Base-by-base conservation (phyloP, 2,113 vertebrate species). In the Thryonomys swinderianus region DNA sequence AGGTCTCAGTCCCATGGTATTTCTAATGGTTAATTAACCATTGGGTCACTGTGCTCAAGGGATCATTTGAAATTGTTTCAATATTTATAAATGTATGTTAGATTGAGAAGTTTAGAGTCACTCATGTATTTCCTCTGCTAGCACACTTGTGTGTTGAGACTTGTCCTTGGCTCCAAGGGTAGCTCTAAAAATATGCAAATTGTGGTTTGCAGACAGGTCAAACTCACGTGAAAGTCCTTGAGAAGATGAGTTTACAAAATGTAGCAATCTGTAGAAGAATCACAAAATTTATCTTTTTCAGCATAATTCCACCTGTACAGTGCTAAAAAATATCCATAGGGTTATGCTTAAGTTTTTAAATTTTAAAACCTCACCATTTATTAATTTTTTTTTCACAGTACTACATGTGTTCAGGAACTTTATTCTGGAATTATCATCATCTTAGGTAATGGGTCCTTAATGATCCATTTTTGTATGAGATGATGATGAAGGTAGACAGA, bases 61-160 rank as follows among this genome's bases (percentile, higher is more conserved):
- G 40, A 62, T 83, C 7, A 85, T 42, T 86, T 90, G 88, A 90
- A 55, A 14, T 40, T 55, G 51, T 83, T 92, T 90, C 74, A 85
- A 85, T 67, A 74, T 61, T 67, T 80, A 91, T 4, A 83, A 69
- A 71, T 45, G 83, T 27, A 64, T 79, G 89, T 94, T 13, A 76
- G 0, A 78, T 86, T 62, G 42, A 78, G 48, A 74, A 55, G 3
- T 51, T 89, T 57, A 62, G 30, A 62, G 8, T 90, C 8, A 64
- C 3, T 69, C 18, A 27, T 73, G 25, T 73, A 45, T 74, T 3
- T 93, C 85, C 25, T 42, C 5, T 71, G 27, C 12, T 2, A 73
- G 76, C 32, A 55, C 7, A 89, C 40, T 30, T 55, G 4, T 71
- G 53, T 95, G 18, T 21, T 20, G 5, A 45, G 7, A 34, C 23